These are phyloP conservation scores for Austrofundulus limnaeus DNA, from an alignment of 2,113 vertebrate genomes.

Conservation along the genomic window DNA sequence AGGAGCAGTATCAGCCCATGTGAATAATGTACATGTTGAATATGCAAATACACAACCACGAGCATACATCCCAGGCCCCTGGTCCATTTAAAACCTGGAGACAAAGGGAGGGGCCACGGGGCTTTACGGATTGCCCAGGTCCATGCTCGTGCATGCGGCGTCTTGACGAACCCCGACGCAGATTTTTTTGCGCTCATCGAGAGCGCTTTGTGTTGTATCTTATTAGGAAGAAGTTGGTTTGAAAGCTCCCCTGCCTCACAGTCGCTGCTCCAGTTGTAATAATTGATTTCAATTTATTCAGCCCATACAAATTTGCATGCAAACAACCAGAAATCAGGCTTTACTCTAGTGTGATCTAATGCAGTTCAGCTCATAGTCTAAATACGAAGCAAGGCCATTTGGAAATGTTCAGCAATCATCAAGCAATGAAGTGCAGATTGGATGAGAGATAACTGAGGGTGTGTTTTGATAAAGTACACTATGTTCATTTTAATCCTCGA, in stretches of 20 bases:
- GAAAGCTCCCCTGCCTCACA: conserved; percentile 54
- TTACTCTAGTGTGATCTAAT: conserved; percentile 54
- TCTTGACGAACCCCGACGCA: conserved; percentile 52
- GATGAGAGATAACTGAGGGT: conserved; percentile 36
- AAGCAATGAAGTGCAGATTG: conserved; percentile 21
- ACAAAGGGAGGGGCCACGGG: conserved; percentile 64
- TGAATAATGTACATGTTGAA: conserved; percentile 81
- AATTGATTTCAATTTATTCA: conserved; percentile 65
- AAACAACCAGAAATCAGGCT: conserved; percentile 48
- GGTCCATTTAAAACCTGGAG: conserved; percentile 61
- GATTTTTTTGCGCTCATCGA: conserved; percentile 52
- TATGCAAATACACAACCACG: conserved; percentile 78
- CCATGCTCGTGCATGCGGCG: conserved; percentile 45
- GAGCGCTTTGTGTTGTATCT: conserved; percentile 46
- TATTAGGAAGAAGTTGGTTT: conserved; percentile 67
- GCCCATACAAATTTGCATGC: conserved; percentile 33
- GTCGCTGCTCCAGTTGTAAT: conserved; percentile 52
- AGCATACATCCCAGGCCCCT: conserved; percentile 62
- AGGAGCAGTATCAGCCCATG: conserved; percentile 74
- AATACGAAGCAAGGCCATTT: conserved; percentile 16
- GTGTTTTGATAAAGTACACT: conserved; percentile 18
- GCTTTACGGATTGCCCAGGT: conserved; percentile 52
- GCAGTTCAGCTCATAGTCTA: conserved; percentile 36
- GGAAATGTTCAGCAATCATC: conserved; percentile 1
- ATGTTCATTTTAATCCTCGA: conserved; percentile 15